Base-by-base conservation (phyloP, 1,140 invertebrate species). In the Dendrolimus kikuchii region DNA sequence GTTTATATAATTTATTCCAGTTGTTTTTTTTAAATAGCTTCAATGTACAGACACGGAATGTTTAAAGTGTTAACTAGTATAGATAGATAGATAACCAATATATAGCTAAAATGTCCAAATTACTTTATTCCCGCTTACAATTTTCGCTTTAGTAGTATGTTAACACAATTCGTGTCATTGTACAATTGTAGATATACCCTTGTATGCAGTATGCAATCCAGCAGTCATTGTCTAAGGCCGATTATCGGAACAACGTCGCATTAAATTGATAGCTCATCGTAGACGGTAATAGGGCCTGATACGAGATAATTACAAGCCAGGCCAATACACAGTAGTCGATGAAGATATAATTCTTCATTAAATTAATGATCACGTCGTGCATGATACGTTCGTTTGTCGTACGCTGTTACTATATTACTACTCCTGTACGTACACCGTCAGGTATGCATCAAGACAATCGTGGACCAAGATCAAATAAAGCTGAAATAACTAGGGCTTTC, bases 261-360 rank as follows among this genome's bases (percentile, higher is more conserved):
- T 77, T 79, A 79, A 68, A 71, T 51, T 76, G 62, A 78, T 77
- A 60, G 67, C 51, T 48, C 56, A 44, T 67, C 59, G 44, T 73
- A 64, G 53, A 59, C 61, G 66, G 58, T 76, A 77, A 78, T 77
- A 68, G 62, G 51, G 45, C 51, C 55, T 75, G 77, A 78, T 77
- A 62, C 53, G 53, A 59, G 57, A 66, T 77, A 79, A 81, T 81
- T 77, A 71, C 57, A 69, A 56, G 53, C 60, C 62, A 58, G 62
- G 66, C 60, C 59, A 51, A 55, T 53, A 53, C 49, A 60, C 63
- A 61, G 66, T 67, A 68, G 67, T 59, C 65, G 55, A 78, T 78
- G 62, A 72, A 77, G 69, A 68, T 67, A 69, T 77, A 71, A 78
- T 77, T 72, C 65, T 64, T 64, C 59, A 61, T 60, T 68, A 66